Evolutionary conservation across 2,888 invertebrate genomes (phyloP), one percentile per base, ranked within the genome.

Genomic region (Eristalinus sepulchralis): DNA sequence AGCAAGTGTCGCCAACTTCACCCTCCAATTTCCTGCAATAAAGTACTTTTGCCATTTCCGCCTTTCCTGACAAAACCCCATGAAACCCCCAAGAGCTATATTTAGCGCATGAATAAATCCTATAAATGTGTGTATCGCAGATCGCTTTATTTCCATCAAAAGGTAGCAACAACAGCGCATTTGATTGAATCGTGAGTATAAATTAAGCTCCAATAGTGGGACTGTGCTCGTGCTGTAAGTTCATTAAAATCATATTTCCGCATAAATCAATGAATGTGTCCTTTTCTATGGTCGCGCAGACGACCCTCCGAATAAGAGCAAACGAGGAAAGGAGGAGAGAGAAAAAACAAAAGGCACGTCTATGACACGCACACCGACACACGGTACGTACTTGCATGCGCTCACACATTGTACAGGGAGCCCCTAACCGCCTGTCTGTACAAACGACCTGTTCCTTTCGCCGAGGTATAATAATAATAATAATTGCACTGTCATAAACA

Each of bases 171-270:
- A 76, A 62, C 59, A 67, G 63, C 39, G 77, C 67, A 13, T 77
- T 85, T 76, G 81, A 81, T 85, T 68, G 77, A 82, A 82, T 39
- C 36, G 67, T 72, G 55, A 77, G 72, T 64, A 81, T 85, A 85
- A 78, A 81, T 82, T 81, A 77, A 66, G 81, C 77, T 85, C 68
- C 85, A 72, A 59, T 78, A 70, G 81, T 73, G 81, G 60, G 81
- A 85, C 77, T 77, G 60, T 66, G 85, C 81, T 85, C 85, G 85
- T 85, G 85, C 70, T 60, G 77, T 73, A 73, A 82, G 77, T 81
- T 85, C 85, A 82, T 85, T 85, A 81, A 85, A 85, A 81, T 77
- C 81, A 85, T 73, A 85, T 81, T 82, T 85, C 81, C 77, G 73
- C 66, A 85, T 81, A 81, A 85, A 85, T 85, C 85, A 85, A 72